Percentiles rank a stretch among this genome's conserved stretches.
Conservation (phyloP, 2,113 vertebrate genomes). For the Macrotis lagotis region DNA sequence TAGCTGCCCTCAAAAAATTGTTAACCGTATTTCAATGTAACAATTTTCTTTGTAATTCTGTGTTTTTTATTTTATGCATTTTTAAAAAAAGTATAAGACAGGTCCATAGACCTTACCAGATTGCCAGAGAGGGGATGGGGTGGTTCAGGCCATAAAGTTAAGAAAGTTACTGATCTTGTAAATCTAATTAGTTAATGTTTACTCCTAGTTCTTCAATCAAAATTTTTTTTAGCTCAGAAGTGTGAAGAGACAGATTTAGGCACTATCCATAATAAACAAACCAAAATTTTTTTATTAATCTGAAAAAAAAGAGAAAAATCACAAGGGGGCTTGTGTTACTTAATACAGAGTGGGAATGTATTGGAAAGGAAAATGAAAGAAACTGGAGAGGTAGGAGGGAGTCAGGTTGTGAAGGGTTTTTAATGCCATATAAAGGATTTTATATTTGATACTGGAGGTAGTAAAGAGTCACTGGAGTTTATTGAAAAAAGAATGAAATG, state of each 20-base stretch:
- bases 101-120: neutral
- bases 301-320: no score
- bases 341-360: neutral
- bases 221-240: neutral
- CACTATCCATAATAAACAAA: slow-evolving; percentile 1
- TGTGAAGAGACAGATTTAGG: neutral
- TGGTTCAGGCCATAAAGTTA: neutral
- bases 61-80: no score
- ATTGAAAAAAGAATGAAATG: neutral
- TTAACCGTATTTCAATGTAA: neutral
- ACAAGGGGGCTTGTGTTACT: neutral
- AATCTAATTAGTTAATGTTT: neutral
- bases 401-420: neutral
- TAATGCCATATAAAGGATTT: neutral
- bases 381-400: neutral
- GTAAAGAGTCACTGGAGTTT: neutral
- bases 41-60: neutral
- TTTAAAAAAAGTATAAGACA: neutral
- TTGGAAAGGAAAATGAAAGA: neutral
- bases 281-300: neutral
- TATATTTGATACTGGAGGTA: neutral
- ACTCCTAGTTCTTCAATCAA: no score
- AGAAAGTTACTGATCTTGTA: neutral
- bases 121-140: no score
- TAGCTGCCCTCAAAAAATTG: neutral